Conservation (phyloP, 2,888 invertebrate genomes). For the Pollenia labialis region DNA sequence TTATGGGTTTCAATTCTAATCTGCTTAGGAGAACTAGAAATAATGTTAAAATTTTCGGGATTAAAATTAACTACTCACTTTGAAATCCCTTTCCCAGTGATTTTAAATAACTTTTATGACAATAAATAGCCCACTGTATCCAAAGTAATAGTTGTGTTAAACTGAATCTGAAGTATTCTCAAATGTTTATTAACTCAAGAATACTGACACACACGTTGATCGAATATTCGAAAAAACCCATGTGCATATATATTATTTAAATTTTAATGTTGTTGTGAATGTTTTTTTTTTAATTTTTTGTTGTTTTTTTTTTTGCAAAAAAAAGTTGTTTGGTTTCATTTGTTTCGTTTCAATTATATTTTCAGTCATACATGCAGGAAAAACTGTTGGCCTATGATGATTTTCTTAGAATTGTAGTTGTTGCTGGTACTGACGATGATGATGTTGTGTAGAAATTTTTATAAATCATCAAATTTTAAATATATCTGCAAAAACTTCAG, state of each 20-base stretch:
- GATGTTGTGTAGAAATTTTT: not conserved
- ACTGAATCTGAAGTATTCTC: constrained; percentile 27
- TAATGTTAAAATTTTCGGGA: too few relatives aligned
- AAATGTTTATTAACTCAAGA: constrained; percentile 14
- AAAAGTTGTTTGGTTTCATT: constrained; percentile 26
- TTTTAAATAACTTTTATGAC: not conserved
- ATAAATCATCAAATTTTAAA: too few relatives aligned
- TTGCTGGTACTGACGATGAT: not conserved
- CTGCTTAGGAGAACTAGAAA: too few relatives aligned
- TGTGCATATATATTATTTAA: constrained; percentile 61
- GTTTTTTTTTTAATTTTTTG: not conserved
- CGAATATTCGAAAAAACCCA: constrained; percentile 48
- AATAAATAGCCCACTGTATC: not conserved
- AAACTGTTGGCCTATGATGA: too few relatives aligned
- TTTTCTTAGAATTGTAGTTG: not conserved
- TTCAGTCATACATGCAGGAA: constrained; percentile 4
- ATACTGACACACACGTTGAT: not conserved
- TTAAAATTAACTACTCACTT: too few relatives aligned
- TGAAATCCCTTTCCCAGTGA: not conserved
- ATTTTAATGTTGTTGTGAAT: constrained; percentile 23
- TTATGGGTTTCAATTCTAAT: too few relatives aligned
- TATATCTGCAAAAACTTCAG: too few relatives aligned
- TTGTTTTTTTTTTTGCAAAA: not conserved
- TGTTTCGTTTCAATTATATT: constrained; percentile 46
- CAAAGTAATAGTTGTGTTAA: not conserved